Conservation (phyloP, 2,113 vertebrate species). For the Salvelinus namaycush region DNA sequence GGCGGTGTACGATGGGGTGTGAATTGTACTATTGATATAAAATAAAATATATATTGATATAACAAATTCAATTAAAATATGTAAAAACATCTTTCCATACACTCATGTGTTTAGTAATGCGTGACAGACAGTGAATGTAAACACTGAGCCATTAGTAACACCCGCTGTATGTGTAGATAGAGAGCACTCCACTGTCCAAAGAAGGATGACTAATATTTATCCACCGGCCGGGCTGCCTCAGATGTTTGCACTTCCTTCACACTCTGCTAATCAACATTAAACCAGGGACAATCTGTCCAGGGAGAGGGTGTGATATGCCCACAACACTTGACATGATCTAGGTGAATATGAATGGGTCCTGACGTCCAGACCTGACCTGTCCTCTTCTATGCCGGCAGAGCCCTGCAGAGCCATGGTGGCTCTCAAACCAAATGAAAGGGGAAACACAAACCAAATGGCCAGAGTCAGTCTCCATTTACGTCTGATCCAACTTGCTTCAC, state of each 20-base stretch:
- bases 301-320: conserved; percentile 31
- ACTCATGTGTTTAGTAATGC: conserved; percentile 9
- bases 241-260: conserved; percentile 55
- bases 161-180: not conserved
- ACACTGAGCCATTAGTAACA: conserved; percentile 27
- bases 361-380: conserved; percentile 11
- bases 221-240: conserved; percentile 28
- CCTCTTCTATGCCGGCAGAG: no score
- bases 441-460: conserved; percentile 54
- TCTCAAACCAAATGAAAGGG: conserved; percentile 41
- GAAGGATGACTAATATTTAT: conserved; percentile 61
- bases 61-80: no score
- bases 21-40: no score
- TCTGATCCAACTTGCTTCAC: conserved; percentile 37
- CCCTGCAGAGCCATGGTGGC: conserved; percentile 8
- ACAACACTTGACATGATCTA: conserved; percentile 41
- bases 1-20: no score
- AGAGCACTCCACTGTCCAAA: conserved; percentile 40
- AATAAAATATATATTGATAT: no score
- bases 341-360: conserved; percentile 34
- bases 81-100: no score
- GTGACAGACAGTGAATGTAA: conserved; percentile 29
- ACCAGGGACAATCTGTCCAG: conserved; percentile 23
- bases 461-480: conserved; percentile 59
- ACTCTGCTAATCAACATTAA: conserved; percentile 49